phyloP scores from a whole-genome alignment of 2,113 vertebrate species.

The Tamias sibiricus region DNA sequence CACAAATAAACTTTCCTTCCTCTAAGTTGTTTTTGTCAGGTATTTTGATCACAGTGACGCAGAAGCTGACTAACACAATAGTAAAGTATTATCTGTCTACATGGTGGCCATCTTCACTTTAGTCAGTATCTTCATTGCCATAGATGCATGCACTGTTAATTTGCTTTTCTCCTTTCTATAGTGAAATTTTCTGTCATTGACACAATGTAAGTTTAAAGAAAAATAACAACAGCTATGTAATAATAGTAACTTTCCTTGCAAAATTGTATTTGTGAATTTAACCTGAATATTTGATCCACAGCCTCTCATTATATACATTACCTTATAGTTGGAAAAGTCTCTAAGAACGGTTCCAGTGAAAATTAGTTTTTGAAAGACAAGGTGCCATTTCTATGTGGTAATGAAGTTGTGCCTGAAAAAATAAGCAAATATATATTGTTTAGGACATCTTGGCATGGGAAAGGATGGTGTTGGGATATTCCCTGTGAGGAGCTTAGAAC shows the following conservation, averaged over 20 bases:
- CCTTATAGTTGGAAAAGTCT: background rate
- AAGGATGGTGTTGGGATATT: too few species aligned
- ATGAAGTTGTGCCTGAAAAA: background rate
- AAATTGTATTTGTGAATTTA: constrained; percentile 30
- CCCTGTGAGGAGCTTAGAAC: background rate
- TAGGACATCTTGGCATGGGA: background rate
- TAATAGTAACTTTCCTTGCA: constrained; percentile 41
- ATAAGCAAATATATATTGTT: accelerated
- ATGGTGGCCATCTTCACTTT: accelerated
- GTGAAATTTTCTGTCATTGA: background rate
- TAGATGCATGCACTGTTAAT: background rate
- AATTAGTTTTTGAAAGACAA: background rate
- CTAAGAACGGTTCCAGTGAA: background rate
- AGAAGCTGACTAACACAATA: too few species aligned
- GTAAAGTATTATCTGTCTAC: accelerated
- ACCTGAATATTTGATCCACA: background rate
- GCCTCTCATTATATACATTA: background rate
- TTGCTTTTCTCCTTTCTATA: background rate
- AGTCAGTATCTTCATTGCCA: background rate
- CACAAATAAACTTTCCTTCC: too few species aligned
- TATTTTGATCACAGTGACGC: too few species aligned
- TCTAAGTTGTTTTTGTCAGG: too few species aligned
- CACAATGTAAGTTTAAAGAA: background rate
- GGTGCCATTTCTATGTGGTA: background rate
- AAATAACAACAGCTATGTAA: background rate